Evolutionary conservation across 2,113 vertebrate species (phyloP).

Genomic region (Cryptoleucopteryx plumbea): DNA sequence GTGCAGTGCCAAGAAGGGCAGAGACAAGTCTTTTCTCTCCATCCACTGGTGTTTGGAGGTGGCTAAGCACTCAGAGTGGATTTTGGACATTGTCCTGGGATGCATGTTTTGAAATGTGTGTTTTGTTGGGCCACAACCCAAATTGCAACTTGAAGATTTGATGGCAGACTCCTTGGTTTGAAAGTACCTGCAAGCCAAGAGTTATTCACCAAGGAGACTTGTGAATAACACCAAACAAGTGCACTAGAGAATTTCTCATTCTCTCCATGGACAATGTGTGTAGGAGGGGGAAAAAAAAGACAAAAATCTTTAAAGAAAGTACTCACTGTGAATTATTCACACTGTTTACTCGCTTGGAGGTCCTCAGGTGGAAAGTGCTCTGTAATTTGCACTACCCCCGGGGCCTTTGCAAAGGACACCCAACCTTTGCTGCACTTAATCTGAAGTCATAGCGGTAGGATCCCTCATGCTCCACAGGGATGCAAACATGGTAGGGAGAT

Average conservation of each 20-base stretch:
- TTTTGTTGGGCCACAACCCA: background rate
- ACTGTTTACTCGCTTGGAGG: background rate
- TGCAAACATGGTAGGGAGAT: background rate
- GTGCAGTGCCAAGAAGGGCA: background rate
- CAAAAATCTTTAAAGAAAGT: background rate
- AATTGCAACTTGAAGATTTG: background rate
- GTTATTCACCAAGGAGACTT: background rate
- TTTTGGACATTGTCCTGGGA: background rate
- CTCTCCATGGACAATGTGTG: background rate
- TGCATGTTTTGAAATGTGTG: background rate
- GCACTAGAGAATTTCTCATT: background rate
- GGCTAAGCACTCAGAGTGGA: background rate
- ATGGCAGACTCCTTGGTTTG: background rate
- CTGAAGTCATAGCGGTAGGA: background rate
- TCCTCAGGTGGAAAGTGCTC: background rate
- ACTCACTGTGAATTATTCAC: background rate
- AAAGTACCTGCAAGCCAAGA: background rate
- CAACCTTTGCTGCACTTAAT: background rate
- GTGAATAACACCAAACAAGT: background rate
- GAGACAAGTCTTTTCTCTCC: background rate
- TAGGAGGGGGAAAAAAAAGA: background rate
- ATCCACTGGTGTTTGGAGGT: background rate
- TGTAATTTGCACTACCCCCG: background rate
- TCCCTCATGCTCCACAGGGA: background rate
- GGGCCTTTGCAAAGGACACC: background rate